Conservation (phyloP, 2,888 invertebrate species). For the Noctuana brunneofusca region DNA sequence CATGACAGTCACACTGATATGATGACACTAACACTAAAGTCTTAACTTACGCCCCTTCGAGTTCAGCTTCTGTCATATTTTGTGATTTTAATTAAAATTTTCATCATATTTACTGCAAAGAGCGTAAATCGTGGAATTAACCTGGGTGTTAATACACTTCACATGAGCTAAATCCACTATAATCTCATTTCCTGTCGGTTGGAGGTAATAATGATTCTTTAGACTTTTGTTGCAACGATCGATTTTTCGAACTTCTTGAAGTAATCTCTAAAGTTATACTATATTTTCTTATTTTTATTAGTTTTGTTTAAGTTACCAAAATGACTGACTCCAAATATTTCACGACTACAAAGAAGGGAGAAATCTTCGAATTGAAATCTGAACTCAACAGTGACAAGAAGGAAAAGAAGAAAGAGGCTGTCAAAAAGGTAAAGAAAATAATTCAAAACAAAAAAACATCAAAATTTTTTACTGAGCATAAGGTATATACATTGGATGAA, state of each 20-base stretch:
- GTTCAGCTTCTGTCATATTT: background rate
- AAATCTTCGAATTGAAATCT: conserved; percentile 99
- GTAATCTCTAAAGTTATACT: background rate
- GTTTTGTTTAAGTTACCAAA: conserved; percentile 41
- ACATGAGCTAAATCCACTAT: conserved; percentile 13
- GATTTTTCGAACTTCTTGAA: conserved; percentile 14
- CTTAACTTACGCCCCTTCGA: conserved; percentile 4
- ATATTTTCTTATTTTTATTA: background rate
- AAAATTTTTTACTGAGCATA: no score
- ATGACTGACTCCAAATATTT: conserved; percentile 99
- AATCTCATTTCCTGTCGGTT: conserved; percentile 6
- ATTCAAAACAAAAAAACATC: no score
- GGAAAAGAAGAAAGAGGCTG: conserved; percentile 99
- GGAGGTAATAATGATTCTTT: conserved; percentile 16
- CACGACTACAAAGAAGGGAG: conserved; percentile 99
- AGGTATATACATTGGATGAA: no score
- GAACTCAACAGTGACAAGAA: conserved; percentile 99
- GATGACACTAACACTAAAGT: no score
- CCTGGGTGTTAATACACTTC: conserved; percentile 21
- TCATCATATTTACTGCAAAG: background rate
- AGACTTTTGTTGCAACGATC: conserved; percentile 25
- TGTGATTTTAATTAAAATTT: background rate
- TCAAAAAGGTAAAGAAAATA: conserved; percentile 92
- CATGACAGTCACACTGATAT: no score
- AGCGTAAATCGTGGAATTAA: conserved; percentile 26